These are phyloP conservation scores for Synergus japonicus DNA, from an alignment of 2,888 invertebrate genomes.

Conservation along the genomic window DNA sequence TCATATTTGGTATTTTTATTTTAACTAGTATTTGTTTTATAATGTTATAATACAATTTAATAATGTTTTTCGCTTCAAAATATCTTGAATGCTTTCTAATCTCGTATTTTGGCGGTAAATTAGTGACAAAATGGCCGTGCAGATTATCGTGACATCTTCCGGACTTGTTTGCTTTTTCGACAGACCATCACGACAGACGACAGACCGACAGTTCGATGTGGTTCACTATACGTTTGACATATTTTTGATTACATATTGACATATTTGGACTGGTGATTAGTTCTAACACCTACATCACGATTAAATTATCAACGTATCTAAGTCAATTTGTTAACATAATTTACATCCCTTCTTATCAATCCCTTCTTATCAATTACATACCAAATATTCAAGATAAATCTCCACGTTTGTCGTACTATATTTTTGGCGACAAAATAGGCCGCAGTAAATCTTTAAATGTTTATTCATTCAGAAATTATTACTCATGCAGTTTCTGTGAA, in stretches of 20 bases:
- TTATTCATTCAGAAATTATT: background rate
- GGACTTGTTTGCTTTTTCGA: no score
- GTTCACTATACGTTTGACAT: background rate
- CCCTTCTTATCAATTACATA: no score
- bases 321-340: background rate
- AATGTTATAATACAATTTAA: no score
- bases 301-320: background rate
- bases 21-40: no score
- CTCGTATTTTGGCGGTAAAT: no score
- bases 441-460: background rate
- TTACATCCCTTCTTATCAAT: background rate
- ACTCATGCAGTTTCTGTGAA: background rate
- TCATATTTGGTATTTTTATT: no score
- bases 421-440: slow-evolving; percentile 1
- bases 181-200: no score
- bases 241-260: background rate
- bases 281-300: background rate
- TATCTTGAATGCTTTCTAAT: no score
- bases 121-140: no score
- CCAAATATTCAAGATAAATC: background rate
- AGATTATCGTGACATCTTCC: no score
- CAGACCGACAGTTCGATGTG: no score
- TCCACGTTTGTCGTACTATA: background rate
- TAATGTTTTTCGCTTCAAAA: no score
- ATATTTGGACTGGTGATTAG: background rate